Conservation (phyloP, 2,797 vertebrate genomes). For the Xiphorhynchus erythropygius region DNA sequence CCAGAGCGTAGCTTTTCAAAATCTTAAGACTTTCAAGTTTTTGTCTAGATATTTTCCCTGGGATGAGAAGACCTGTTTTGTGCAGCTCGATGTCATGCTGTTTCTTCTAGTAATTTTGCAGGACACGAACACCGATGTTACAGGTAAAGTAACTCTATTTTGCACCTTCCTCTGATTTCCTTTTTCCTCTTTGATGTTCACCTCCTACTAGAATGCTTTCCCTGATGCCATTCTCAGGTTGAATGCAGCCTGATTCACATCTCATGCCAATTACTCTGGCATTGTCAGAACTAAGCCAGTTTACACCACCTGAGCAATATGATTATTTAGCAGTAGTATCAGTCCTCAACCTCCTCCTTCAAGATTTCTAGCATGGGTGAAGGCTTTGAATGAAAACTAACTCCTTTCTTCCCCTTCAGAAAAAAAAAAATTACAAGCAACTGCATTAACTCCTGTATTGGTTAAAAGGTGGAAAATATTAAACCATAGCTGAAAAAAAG, state of each 20-base stretch:
- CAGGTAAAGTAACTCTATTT: slow-evolving; percentile 20
- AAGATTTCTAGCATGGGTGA: not conserved
- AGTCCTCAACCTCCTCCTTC: not conserved
- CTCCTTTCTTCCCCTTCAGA: not conserved
- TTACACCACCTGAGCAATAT: slow-evolving; percentile 27
- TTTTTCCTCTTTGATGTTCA: slow-evolving; percentile 38
- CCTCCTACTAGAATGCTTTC: slow-evolving; percentile 30
- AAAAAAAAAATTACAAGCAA: not conserved
- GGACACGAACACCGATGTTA: slow-evolving; percentile 45
- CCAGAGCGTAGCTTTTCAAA: not conserved
- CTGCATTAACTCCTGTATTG: not conserved
- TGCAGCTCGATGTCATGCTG: not conserved
- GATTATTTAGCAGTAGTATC: slow-evolving; percentile 10
- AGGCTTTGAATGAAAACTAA: not conserved
- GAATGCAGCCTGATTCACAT: slow-evolving; percentile 32
- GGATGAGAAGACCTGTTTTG: not conserved
- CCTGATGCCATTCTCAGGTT: not conserved
- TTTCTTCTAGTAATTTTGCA: slow-evolving; percentile 51
- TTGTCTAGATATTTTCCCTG: not conserved
- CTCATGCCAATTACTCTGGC: slow-evolving; percentile 44
- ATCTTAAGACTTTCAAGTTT: not conserved
- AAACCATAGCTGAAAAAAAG: not conserved
- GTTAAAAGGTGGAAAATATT: not conserved
- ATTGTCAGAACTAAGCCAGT: slow-evolving; percentile 23
- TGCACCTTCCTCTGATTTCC: slow-evolving; percentile 31